A percentile compares a stretch with the other conserved stretches of the same genome.
phyloP scores from a whole-genome alignment of 2,888 invertebrate species.

The Lycaena phlaeas region DNA sequence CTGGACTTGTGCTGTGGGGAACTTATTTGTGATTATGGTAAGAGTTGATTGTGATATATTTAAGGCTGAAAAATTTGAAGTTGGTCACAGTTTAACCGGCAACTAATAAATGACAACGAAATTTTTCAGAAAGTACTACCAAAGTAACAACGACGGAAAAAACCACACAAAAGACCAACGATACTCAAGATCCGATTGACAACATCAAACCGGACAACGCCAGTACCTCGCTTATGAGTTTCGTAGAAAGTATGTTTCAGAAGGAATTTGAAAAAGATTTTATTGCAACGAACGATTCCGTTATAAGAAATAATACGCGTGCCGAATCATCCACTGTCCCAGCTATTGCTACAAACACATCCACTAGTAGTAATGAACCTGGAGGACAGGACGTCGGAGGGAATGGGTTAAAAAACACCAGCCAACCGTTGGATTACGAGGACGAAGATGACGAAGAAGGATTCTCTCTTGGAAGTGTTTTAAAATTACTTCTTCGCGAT shows the following conservation, averaged over 20 bases:
- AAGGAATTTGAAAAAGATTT: not conserved
- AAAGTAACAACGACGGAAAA: not conserved
- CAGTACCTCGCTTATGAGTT: not conserved
- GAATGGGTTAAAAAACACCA: conserved; percentile 9
- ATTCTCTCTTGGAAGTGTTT: conserved; percentile 75
- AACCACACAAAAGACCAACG: not conserved
- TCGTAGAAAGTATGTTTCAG: not conserved
- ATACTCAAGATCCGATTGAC: not conserved
- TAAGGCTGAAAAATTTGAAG: too few relatives aligned
- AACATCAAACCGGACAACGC: not conserved
- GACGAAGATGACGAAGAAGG: conserved; percentile 55
- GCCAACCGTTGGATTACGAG: conserved; percentile 43
- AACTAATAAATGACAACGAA: conserved; percentile 2
- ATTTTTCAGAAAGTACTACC: conserved; percentile 17
- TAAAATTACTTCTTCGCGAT: conserved; percentile 74
- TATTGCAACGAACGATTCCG: not conserved
- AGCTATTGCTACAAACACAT: not conserved
- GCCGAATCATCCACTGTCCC: not conserved
- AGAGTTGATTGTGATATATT: not conserved
- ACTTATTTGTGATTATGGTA: conserved; percentile 42
- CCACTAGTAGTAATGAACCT: not conserved
- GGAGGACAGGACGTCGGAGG: not conserved
- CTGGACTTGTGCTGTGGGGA: conserved; percentile 49
- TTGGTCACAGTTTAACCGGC: too few relatives aligned
- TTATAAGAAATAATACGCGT: not conserved